These are phyloP conservation scores for Onychorhynchus coronatus DNA, from an alignment of 2,113 vertebrate species.

Conservation along the genomic window DNA sequence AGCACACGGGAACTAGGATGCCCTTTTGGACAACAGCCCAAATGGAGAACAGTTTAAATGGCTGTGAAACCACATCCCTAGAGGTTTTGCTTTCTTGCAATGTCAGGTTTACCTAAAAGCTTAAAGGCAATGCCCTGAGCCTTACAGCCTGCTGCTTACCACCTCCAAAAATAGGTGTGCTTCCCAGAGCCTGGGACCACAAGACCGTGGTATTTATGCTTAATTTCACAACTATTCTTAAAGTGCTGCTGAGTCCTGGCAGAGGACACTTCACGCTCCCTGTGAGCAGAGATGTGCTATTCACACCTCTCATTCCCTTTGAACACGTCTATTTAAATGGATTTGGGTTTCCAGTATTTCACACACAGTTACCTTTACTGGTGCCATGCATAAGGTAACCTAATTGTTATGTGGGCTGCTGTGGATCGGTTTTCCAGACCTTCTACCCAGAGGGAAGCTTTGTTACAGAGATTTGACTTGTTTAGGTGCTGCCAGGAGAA, in stretches of 20 bases:
- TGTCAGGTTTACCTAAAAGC: not conserved
- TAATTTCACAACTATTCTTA: not conserved
- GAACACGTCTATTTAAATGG: not conserved
- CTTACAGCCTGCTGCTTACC: not conserved
- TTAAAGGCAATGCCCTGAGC: not conserved
- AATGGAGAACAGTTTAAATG: not conserved
- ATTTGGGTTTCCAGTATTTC: not conserved
- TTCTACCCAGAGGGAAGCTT: not conserved
- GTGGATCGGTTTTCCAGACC: not conserved
- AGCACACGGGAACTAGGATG: not conserved
- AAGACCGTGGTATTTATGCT: not conserved
- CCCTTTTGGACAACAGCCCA: not conserved
- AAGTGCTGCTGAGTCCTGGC: not conserved
- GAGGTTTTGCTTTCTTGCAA: not conserved
- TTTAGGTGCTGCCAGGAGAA: not conserved
- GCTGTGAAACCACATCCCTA: slow-evolving; percentile 4
- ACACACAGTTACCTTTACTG: not conserved
- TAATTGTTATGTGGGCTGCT: not conserved
- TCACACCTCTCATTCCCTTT: not conserved
- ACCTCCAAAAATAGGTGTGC: not conserved
- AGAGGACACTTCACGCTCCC: not conserved
- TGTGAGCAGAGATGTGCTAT: not conserved
- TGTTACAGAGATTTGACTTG: not conserved
- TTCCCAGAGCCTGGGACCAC: not conserved
- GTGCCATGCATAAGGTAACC: not conserved